Conservation (phyloP, 2,113 vertebrate species). For the Puntigrus tetrazona region DNA sequence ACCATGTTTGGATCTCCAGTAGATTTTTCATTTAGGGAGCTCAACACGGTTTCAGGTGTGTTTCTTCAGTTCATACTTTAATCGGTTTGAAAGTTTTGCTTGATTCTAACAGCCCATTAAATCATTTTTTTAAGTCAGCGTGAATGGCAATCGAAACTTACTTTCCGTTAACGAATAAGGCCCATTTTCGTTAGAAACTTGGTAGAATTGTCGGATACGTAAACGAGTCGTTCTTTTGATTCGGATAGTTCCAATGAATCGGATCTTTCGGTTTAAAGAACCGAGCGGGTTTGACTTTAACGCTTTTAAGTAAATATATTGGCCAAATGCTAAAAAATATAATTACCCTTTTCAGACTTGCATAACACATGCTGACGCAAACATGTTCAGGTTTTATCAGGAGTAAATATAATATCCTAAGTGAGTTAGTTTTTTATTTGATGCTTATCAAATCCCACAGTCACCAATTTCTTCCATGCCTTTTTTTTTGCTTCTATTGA, state of each 20-base stretch:
- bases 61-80: background rate
- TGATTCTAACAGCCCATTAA: background rate
- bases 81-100: background rate
- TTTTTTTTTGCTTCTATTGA: background rate
- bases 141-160: background rate
- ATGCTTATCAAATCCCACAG: background rate
- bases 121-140: too few relatives aligned
- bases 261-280: background rate
- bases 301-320: too few relatives aligned
- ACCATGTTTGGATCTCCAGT: conserved; percentile 67
- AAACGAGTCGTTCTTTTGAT: background rate
- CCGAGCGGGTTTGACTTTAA: background rate
- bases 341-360: too few relatives aligned
- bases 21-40: conserved; percentile 77
- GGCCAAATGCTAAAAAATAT: too few relatives aligned
- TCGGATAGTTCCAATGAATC: background rate
- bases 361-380: too few relatives aligned
- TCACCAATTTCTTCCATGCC: background rate
- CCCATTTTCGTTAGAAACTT: background rate
- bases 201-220: background rate
- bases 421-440: background rate
- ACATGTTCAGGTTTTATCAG: too few relatives aligned
- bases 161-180: background rate
- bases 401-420: background rate
- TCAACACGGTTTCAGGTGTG: conserved; percentile 72